Evolutionary conservation across 2,888 invertebrate species (phyloP).

Genomic region (Atrina japonica): DNA sequence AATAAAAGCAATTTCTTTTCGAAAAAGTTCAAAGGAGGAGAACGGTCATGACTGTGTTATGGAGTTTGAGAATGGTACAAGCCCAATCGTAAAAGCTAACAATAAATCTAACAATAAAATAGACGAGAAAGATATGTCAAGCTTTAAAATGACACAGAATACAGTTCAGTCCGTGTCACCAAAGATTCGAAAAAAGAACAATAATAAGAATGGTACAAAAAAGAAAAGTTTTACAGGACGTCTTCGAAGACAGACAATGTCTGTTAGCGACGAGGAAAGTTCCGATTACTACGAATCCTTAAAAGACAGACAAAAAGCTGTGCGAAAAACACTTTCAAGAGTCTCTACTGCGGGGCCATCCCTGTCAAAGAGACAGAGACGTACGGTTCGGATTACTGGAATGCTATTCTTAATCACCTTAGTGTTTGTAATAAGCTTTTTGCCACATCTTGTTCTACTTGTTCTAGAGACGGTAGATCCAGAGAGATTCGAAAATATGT

Average conservation of each 20-base stretch:
- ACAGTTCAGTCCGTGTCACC: not conserved
- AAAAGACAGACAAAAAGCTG: not conserved
- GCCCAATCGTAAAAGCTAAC: slow-evolving; percentile 8
- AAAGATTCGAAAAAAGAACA: slow-evolving; percentile 3
- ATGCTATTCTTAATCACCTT: slow-evolving; percentile 57
- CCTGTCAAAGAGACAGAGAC: slow-evolving; percentile 23
- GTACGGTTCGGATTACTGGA: slow-evolving; percentile 46
- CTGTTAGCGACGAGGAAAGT: slow-evolving; percentile 25
- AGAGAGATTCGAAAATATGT: slow-evolving; percentile 35
- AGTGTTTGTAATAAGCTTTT: slow-evolving; percentile 53
- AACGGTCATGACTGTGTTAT: slow-evolving; percentile 5
- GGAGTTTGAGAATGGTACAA: slow-evolving; percentile 18
- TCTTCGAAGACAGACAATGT: slow-evolving; percentile 24
- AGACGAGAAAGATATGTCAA: not conserved
- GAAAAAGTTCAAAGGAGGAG: slow-evolving; percentile 14
- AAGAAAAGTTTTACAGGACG: slow-evolving; percentile 8
- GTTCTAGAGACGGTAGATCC: slow-evolving; percentile 43
- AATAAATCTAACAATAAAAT: not conserved
- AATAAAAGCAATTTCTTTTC: slow-evolving; percentile 27
- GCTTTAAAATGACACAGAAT: not conserved
- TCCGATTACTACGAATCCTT: not conserved
- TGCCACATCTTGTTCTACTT: slow-evolving; percentile 51
- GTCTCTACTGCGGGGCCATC: not conserved
- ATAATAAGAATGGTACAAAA: slow-evolving; percentile 1
- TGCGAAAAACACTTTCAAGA: slow-evolving; percentile 5